Conservation (phyloP, 2,797 vertebrate genomes). For the Dallia pectoralis region DNA sequence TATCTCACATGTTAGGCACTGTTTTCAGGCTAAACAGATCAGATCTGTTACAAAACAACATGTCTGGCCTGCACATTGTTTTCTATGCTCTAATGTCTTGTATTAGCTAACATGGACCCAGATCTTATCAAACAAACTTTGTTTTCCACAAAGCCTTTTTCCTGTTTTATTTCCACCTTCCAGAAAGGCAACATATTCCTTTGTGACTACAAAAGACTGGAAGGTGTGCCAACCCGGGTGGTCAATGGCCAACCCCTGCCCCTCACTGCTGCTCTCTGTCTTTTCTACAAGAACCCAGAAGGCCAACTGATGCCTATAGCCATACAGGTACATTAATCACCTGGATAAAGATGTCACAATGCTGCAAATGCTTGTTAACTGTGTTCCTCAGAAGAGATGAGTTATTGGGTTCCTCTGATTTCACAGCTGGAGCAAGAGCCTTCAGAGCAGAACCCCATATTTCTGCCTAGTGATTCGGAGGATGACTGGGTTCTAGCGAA, state of each 20-base stretch:
- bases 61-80: too few species aligned
- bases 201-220: constrained; percentile 61
- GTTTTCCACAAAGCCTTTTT: too few species aligned
- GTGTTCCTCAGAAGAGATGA: background rate
- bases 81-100: too few species aligned
- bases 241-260: constrained; percentile 52
- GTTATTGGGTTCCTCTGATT: background rate
- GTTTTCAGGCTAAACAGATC: too few species aligned
- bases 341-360: background rate
- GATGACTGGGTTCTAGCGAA: constrained; percentile 79
- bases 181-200: constrained; percentile 71
- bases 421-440: constrained; percentile 71
- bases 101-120: too few species aligned
- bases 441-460: constrained; percentile 70
- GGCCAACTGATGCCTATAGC: constrained; percentile 60
- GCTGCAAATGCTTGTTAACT: background rate
- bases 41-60: too few species aligned
- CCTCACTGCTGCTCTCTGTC: constrained; percentile 55
- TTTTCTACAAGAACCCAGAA: constrained; percentile 48
- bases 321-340: constrained; percentile 62
- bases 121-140: background rate
- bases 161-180: background rate
- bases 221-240: constrained; percentile 49
- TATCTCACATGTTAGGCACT: too few species aligned
- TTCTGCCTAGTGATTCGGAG: constrained; percentile 71